These are phyloP conservation scores for Ormyrus thymus DNA, from an alignment of 2,888 invertebrate species.

Conservation along the genomic window DNA sequence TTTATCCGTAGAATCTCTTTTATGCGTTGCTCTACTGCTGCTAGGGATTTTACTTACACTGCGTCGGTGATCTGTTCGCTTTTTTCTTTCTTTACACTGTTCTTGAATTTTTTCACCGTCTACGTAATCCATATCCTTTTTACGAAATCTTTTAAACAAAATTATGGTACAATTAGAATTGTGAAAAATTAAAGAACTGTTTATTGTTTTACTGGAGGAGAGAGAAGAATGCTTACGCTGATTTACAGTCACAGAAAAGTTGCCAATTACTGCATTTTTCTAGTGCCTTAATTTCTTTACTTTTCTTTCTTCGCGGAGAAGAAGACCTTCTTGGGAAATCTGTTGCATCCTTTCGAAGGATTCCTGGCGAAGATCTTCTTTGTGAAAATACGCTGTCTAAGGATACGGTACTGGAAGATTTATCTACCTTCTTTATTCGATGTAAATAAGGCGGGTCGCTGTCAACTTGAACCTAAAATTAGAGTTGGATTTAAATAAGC, in stretches of 20 bases:
- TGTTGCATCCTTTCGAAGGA: conserved; percentile 39
- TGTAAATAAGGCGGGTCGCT: conserved; percentile 33
- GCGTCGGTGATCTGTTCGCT: no score
- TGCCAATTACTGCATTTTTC: conserved; percentile 39
- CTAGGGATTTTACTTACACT: no score
- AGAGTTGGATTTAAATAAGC: no score
- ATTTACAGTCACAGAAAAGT: conserved; percentile 7
- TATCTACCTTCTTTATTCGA: conserved; percentile 34
- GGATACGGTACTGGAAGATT: conserved; percentile 25
- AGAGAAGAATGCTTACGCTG: conserved; percentile 9
- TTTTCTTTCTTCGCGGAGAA: neutral
- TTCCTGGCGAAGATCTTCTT: conserved; percentile 16
- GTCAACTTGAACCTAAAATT: conserved; percentile 49
- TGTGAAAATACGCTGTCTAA: neutral
- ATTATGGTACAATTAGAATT: no score
- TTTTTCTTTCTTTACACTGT: no score
- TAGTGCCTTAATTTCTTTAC: conserved; percentile 1
- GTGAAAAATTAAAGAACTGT: no score
- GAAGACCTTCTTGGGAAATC: conserved; percentile 14
- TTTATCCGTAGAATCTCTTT: no score
- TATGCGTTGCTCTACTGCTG: no score
- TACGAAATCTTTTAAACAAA: no score
- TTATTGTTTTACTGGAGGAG: no score
- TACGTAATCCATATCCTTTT: no score
- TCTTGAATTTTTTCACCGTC: no score